Percentiles rank a stretch among this genome's conserved stretches.
These are phyloP conservation scores for Trichosurus vulpecula DNA, from an alignment of 2,797 vertebrate species.

Conservation along the genomic window DNA sequence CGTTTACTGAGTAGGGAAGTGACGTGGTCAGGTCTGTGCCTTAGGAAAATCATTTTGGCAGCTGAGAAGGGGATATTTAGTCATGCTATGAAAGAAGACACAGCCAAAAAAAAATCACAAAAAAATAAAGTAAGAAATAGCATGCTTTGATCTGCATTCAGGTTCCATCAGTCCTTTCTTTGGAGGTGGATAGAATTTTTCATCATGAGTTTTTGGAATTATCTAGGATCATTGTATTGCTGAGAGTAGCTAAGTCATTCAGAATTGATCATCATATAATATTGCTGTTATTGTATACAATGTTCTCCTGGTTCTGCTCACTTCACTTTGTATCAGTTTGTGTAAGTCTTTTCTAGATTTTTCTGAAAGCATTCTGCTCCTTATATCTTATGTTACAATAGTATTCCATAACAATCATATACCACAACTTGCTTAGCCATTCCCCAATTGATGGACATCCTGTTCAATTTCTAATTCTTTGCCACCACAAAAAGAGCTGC, in stretches of 20 bases:
- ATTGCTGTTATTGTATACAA: neutral
- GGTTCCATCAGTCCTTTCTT: neutral
- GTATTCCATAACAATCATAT: neutral
- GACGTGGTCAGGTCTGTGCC: neutral
- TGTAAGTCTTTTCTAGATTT: neutral
- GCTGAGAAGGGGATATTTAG: neutral
- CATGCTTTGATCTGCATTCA: neutral
- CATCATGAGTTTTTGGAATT: neutral
- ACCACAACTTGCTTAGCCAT: neutral
- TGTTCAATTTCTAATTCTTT: neutral
- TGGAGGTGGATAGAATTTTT: neutral
- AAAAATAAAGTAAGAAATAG: neutral
- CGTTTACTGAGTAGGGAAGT: neutral
- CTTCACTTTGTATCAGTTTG: neutral
- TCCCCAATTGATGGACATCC: neutral
- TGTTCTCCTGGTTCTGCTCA: neutral
- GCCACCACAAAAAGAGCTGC: too few species aligned
- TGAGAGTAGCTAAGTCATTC: neutral
- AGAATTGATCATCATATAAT: neutral
- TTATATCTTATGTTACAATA: neutral
- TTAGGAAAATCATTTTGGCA: neutral
- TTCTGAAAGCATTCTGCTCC: neutral
- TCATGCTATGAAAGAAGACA: neutral
- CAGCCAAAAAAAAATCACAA: neutral
- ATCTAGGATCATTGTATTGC: neutral